Base-by-base conservation (phyloP, 2,113 vertebrate genomes). In the Paratilapia polleni region DNA sequence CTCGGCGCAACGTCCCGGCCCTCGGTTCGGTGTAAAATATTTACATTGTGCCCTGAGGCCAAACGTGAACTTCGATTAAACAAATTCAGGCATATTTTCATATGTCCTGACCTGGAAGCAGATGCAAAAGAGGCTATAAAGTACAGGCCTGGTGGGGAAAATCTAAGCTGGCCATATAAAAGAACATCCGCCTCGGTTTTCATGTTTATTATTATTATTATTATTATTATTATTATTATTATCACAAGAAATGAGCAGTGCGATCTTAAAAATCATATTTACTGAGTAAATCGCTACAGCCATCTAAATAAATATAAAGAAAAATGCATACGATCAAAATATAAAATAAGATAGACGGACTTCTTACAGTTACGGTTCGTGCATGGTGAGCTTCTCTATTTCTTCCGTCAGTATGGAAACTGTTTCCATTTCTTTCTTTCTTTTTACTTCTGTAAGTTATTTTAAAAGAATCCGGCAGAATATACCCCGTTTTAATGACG, bases 11-110 rank as follows among this genome's bases (percentile, higher is more conserved):
- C 34, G 41, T 41, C 76, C 68, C 36, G 4, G 75, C 82, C 82
- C 38, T 75, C 28, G 62, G 49, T 5, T 4, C 22, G 26, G 41
- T 54, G 28, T 70, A 3, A 85, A 22, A 31, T 15, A 82, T 91
- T 87, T 84, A 49, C 76, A 86, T 85, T 47, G 17, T 2, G 6
- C 36, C 84, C 70, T 24, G 49, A 76, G 87, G 90, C 78, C 88
- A 84, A 90, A 91, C 87, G 78, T 60, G 13, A 81, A 73, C 22
- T 74, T 76, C 58, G 47, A 85, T 85, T 80, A 91, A 78, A 89
- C 89, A 88, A 85, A 88, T 89, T 52, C 17, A 20, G 28, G 5
- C 9, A 75, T 61, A 84, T 91, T 93, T 91, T 68, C 84, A 82
- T 86, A 74, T 28, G 73, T 59, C 52, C 81, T 49, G 41, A 78